Evolutionary conservation across 2,888 invertebrate species (phyloP).

Genomic region (Drosophila putrida): DNA sequence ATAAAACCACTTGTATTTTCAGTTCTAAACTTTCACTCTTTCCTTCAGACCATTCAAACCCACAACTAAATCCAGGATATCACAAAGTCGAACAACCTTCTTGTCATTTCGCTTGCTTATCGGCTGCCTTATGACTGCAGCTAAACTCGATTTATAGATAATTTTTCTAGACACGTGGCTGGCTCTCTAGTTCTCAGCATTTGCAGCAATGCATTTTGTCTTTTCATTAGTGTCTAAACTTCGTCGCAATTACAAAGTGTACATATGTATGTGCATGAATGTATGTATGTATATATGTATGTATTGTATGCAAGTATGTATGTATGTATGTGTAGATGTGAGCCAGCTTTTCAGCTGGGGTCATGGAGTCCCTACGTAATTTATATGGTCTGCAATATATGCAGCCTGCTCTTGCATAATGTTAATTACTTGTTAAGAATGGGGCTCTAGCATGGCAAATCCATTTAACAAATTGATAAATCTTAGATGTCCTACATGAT

Average conservation of each 20-base stretch:
- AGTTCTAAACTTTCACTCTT: too few relatives aligned
- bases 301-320: not conserved
- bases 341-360: not conserved
- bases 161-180: constrained; percentile 28
- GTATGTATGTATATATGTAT: constrained; percentile 11
- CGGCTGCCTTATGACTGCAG: constrained; percentile 57
- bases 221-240: constrained; percentile 57
- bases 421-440: constrained; percentile 12
- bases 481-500: not conserved
- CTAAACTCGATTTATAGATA: constrained; percentile 54
- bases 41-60: too few relatives aligned
- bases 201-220: constrained; percentile 48
- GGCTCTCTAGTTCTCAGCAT: constrained; percentile 19
- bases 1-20: too few relatives aligned
- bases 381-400: constrained; percentile 20
- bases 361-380: constrained; percentile 32
- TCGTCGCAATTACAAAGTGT: constrained; percentile 49
- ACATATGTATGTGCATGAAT: constrained; percentile 1
- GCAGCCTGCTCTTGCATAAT: constrained; percentile 10
- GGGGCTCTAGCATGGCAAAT: constrained; percentile 5
- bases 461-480: constrained; percentile 10
- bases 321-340: constrained; percentile 6
- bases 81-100: not conserved
- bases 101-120: not conserved
- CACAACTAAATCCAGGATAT: constrained; percentile 14